A percentile compares a stretch with the other conserved stretches of the same genome.
These are phyloP conservation scores for Gouania willdenowi DNA, from an alignment of 2,797 vertebrate genomes.

Conservation along the genomic window DNA sequence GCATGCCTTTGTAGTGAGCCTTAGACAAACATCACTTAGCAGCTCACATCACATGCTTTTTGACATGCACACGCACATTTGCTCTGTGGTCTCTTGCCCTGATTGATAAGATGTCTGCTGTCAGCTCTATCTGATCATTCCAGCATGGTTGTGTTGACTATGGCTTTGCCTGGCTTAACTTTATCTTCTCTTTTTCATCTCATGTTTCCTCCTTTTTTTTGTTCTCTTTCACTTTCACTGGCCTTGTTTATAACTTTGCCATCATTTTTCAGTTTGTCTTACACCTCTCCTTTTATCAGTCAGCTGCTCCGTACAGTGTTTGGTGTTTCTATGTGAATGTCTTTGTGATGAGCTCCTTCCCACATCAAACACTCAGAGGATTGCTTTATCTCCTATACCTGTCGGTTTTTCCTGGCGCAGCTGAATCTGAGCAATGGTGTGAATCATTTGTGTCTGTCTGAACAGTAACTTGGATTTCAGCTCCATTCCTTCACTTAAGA, in stretches of 20 bases:
- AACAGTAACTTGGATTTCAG: slow-evolving; percentile 41
- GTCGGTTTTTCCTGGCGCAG: slow-evolving; percentile 31
- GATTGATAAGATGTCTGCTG: slow-evolving; percentile 62
- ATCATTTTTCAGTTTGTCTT: slow-evolving; percentile 9
- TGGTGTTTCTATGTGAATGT: slow-evolving; percentile 1
- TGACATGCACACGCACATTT: neutral
- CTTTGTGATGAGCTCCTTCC: neutral
- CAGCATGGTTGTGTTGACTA: slow-evolving; percentile 53
- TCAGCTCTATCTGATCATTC: slow-evolving; percentile 62
- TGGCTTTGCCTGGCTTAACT: slow-evolving; percentile 29
- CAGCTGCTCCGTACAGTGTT: slow-evolving; percentile 18
- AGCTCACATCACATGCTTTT: slow-evolving; percentile 42
- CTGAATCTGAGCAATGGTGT: slow-evolving; percentile 37
- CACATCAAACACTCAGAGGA: neutral
- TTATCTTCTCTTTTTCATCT: slow-evolving; percentile 7
- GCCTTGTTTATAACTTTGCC: neutral
- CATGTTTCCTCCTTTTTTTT: slow-evolving; percentile 14
- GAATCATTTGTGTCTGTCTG: slow-evolving; percentile 46
- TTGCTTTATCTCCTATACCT: slow-evolving; percentile 28
- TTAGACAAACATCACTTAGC: slow-evolving; percentile 59
- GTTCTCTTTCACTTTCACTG: slow-evolving; percentile 12
- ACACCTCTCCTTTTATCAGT: slow-evolving; percentile 23
- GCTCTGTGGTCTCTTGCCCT: slow-evolving; percentile 22
- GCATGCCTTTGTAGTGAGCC: slow-evolving; percentile 59
- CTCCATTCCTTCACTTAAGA: neutral